Base-by-base conservation (phyloP, 2,888 invertebrate species). In the Leucophenga montana region DNA sequence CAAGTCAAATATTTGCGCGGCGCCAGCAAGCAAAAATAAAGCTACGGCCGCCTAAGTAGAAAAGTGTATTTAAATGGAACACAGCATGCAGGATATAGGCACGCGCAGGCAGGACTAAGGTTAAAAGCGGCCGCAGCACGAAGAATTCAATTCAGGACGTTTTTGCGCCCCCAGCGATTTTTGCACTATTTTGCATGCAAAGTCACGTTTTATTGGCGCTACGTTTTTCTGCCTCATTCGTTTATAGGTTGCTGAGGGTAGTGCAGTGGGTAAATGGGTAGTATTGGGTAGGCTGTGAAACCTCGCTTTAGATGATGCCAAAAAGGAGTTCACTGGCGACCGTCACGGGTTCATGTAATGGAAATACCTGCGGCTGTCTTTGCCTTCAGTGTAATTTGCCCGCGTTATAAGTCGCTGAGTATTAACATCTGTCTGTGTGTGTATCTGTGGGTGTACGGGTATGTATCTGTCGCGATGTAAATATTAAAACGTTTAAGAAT, bases 121-220 rank as follows among this genome's bases (percentile, higher is more conserved):
- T 73, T 74, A 83, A 70, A 73, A 72, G 73, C 74, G 59, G 74
- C 79, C 84, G 72, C 80, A 82, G 82, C 14, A 50, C 50, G 18
- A 61, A 61, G 8, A 56, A 64, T 64, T 64, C 62, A 64, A 64
- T 64, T 64, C 62, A 64, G 62, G 48, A 64, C 62, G 20, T 46
- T 64, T 46, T 64, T 64, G 62, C 62, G 62, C 48, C 62, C 62
- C 44, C 20, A 64, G 62, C 62, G 62, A 48, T 48, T 64, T 64
- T 64, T 64, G 62, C 62, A 64, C 62, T 64, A 86, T 86, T 85
- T 77, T 80, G 86, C 86, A 86, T 85, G 79, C 79, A 78, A 83
- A 83, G 79, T 76, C 44, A 27, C 82, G 80, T 80, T 81, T 78
- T 77, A 79, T 78, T 71, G 82, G 80, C 74, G 72, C 61, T 59